A percentile compares a stretch with the other conserved stretches of the same genome.
Conservation (phyloP, 1,140 invertebrate species). For the Augochlora pura region DNA sequence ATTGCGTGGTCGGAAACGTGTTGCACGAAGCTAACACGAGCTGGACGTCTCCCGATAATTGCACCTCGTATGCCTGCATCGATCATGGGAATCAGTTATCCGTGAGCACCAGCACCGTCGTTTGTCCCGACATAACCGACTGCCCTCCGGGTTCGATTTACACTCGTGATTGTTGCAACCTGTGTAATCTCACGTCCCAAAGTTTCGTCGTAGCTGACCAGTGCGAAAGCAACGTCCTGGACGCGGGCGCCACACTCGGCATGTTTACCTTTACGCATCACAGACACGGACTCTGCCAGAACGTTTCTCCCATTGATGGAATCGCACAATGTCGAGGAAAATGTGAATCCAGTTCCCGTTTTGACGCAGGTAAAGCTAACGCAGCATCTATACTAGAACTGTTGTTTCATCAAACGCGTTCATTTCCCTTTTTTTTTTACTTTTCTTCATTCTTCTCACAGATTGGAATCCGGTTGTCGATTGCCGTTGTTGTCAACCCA, state of each 20-base stretch:
- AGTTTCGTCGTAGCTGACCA: conserved; percentile 78
- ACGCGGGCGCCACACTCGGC: conserved; percentile 80
- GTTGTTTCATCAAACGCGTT: no score
- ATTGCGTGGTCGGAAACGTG: conserved; percentile 83
- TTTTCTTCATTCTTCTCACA: conserved; percentile 64
- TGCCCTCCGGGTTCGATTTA: conserved; percentile 82
- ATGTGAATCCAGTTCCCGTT: conserved; percentile 85
- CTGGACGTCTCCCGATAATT: conserved; percentile 86
- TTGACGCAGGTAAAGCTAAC: conserved; percentile 80
- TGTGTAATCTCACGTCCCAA: conserved; percentile 81
- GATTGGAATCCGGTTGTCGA: conserved; percentile 79
- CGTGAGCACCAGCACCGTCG: conserved; percentile 79
- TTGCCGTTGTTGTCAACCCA: conserved; percentile 84
- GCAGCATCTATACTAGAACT: not conserved
- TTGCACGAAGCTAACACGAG: conserved; percentile 79
- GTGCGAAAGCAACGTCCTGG: conserved; percentile 81
- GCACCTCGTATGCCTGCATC: conserved; percentile 83
- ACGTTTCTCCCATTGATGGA: conserved; percentile 80
- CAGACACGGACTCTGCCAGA: conserved; percentile 83
- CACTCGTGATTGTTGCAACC: conserved; percentile 84
- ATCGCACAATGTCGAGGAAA: conserved; percentile 85
- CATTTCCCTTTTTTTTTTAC: not conserved
- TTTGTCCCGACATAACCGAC: conserved; percentile 83
- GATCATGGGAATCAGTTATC: conserved; percentile 76
- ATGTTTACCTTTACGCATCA: conserved; percentile 77